Conservation (phyloP, 1,140 invertebrate species). For the Ceratoteleas bidentatus region DNA sequence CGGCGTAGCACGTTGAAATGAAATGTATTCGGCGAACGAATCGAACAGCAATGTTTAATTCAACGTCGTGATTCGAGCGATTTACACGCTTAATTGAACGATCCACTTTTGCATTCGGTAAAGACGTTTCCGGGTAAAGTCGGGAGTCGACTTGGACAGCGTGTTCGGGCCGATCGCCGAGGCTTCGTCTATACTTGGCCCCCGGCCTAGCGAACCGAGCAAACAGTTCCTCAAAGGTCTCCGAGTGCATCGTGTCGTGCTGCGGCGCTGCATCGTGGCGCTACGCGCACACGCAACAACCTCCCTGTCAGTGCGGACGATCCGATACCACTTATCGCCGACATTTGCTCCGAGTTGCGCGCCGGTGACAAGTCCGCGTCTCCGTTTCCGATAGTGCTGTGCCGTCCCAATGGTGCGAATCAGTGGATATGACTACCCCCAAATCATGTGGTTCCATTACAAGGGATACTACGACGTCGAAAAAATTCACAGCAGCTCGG, state of each 20-base stretch:
- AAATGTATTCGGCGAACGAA: no score
- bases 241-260: conserved; percentile 74
- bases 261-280: conserved; percentile 21
- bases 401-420: conserved; percentile 27
- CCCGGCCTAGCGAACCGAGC: conserved; percentile 68
- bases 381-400: neutral
- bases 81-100: no score
- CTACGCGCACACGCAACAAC: conserved; percentile 25
- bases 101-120: no score
- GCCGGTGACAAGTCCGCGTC: neutral
- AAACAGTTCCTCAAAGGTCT: conserved; percentile 77
- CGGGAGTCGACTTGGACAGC: neutral
- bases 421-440: conserved; percentile 15
- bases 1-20: no score
- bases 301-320: conserved; percentile 9
- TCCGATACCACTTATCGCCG: conserved; percentile 42
- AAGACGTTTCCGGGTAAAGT: no score
- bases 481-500: conserved; percentile 71
- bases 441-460: conserved; percentile 74
- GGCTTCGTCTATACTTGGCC: conserved; percentile 77
- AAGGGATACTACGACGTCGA: conserved; percentile 76
- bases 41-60: no score
- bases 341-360: conserved; percentile 31
- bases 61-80: no score
- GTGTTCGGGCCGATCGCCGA: conserved; percentile 36